Evolutionary conservation across 2,888 invertebrate species (phyloP).

Genomic region (Eledona agricola): DNA sequence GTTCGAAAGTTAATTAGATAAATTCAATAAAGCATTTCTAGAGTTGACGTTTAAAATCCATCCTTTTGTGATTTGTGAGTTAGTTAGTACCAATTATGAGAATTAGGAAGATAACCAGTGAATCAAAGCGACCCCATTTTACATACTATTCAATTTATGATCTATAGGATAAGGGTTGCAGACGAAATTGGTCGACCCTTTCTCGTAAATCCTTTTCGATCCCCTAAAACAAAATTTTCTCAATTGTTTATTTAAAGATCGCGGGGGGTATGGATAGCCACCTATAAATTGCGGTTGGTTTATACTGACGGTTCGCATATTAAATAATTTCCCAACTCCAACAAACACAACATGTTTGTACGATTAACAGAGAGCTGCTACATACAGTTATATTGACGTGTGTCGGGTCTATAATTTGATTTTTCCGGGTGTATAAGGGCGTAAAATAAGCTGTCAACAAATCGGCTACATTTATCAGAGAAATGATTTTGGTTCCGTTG

Average conservation of each 20-base stretch:
- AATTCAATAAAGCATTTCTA: constrained; percentile 31
- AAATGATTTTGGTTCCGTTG: constrained; percentile 6
- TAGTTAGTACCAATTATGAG: constrained; percentile 5
- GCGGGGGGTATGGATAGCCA: no score
- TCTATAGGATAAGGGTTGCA: constrained; percentile 21
- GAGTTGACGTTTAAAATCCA: no score
- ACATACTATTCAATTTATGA: constrained; percentile 32
- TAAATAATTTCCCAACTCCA: no score
- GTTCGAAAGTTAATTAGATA: constrained; percentile 2
- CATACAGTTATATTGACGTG: constrained; percentile 20
- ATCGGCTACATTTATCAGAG: constrained; percentile 17
- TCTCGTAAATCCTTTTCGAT: constrained; percentile 30
- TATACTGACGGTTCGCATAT: no score
- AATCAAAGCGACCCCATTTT: constrained; percentile 21
- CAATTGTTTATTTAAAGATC: constrained; percentile 35
- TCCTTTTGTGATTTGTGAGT: no score
- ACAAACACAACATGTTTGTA: no score
- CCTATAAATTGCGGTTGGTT: no score
- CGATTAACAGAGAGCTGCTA: constrained; percentile 13
- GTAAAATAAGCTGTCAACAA: constrained; percentile 16
- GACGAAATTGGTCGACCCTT: constrained; percentile 32
- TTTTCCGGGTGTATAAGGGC: constrained; percentile 13
- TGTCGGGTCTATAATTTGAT: constrained; percentile 14
- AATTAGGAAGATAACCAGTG: constrained; percentile 9
- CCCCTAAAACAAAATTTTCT: constrained; percentile 32